These are phyloP conservation scores for Pristionchus arcanus DNA, from an alignment of 2,888 invertebrate genomes.

Conservation along the genomic window DNA sequence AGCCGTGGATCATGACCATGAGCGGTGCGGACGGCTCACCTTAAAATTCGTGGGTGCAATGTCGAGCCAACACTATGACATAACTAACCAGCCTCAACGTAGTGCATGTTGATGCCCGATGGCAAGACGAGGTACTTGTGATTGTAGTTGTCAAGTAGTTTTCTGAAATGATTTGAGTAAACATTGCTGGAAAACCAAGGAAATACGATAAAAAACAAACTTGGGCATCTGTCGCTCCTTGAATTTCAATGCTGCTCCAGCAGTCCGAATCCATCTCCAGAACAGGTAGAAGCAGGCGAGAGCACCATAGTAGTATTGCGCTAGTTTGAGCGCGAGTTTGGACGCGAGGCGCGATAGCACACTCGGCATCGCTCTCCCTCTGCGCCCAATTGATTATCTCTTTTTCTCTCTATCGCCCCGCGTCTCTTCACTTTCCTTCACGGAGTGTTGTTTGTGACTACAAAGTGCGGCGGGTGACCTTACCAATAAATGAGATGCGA, in stretches of 20 bases:
- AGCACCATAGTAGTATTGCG: no score
- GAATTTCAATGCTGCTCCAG: not conserved
- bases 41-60: no score
- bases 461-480: no score
- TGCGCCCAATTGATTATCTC: no score
- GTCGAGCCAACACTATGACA: no score
- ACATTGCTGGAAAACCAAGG: not conserved
- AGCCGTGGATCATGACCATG: constrained; percentile 87
- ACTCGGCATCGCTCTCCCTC: no score
- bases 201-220: not conserved
- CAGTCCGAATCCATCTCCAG: constrained; percentile 27
- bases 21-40: constrained; percentile 82
- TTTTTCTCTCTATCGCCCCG: no score
- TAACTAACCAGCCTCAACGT: not conserved
- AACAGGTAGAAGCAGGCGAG: not conserved
- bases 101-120: constrained; percentile 29
- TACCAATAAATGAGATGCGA: no score
- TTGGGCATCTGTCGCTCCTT: constrained; percentile 2
- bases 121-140: constrained; percentile 25
- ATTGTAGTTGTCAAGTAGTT: not conserved
- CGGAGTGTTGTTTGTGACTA: no score
- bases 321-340: no score
- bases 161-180: not conserved
- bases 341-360: no score
- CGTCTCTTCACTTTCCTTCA: no score